These are phyloP conservation scores for Philonicus albiceps DNA, from an alignment of 2,888 invertebrate genomes.

Conservation along the genomic window DNA sequence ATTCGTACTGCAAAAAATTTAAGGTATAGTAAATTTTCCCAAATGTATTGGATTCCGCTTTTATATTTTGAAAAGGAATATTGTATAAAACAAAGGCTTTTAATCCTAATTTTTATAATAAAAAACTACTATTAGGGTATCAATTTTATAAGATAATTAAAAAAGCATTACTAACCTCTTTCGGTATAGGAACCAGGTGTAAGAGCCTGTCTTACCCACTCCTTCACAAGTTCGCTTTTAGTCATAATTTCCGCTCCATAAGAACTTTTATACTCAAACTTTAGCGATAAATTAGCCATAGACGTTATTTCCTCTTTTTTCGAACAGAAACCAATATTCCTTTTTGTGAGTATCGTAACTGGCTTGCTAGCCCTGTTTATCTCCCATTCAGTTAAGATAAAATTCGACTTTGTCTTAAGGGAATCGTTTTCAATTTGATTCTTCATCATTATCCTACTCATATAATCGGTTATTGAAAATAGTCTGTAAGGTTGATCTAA, in stretches of 20 bases:
- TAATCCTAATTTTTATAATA: too few relatives aligned
- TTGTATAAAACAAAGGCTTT: too few relatives aligned
- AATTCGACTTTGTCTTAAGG: neutral
- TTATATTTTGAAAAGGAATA: too few relatives aligned
- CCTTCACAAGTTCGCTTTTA: slow-evolving; percentile 49
- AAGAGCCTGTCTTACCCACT: slow-evolving; percentile 51
- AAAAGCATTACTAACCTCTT: slow-evolving; percentile 45
- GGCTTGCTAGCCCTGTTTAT: neutral
- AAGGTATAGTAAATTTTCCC: neutral
- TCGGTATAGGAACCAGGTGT: slow-evolving; percentile 48
- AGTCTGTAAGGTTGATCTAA: slow-evolving; percentile 11
- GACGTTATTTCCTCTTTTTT: neutral
- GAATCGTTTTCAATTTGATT: neutral
- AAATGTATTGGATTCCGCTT: too few relatives aligned
- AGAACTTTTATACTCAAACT: slow-evolving; percentile 52
- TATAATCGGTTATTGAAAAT: neutral
- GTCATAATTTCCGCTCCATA: slow-evolving; percentile 52
- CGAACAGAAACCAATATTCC: neutral
- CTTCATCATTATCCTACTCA: neutral
- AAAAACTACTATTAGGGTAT: too few relatives aligned
- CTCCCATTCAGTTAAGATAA: neutral
- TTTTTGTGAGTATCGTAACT: slow-evolving; percentile 8
- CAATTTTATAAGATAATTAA: neutral
- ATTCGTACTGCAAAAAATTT: slow-evolving; percentile 32
- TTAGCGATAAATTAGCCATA: slow-evolving; percentile 48